Conservation (phyloP, 2,888 invertebrate species). For the Dynastes maya region DNA sequence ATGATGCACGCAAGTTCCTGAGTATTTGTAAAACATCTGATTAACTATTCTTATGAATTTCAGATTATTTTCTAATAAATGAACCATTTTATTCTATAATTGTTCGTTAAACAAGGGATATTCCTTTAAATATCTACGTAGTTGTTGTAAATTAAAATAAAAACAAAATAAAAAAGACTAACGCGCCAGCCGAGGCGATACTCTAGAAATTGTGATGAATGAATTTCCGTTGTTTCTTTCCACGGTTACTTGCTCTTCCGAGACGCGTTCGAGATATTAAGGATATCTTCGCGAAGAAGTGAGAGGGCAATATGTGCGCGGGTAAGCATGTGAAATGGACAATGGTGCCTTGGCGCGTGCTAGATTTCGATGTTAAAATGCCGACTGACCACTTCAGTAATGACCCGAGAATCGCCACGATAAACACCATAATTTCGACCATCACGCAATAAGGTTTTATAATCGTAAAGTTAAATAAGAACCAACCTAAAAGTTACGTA, state of each 20-base stretch:
- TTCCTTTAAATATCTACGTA: too few species aligned
- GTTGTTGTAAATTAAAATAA: background rate
- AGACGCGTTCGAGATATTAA: constrained; percentile 57
- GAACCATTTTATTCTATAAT: too few species aligned
- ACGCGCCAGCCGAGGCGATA: background rate
- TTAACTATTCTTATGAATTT: too few species aligned
- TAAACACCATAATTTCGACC: background rate
- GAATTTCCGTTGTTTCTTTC: constrained; percentile 63
- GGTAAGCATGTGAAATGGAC: constrained; percentile 36
- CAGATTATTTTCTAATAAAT: too few species aligned
- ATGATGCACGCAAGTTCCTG: background rate
- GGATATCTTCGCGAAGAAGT: constrained; percentile 56
- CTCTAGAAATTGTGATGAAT: constrained; percentile 64
- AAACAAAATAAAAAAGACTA: background rate
- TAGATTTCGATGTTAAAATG: constrained; percentile 51
- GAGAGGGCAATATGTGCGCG: background rate
- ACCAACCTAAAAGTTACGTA: too few species aligned
- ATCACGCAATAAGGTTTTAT: background rate
- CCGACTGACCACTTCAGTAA: constrained; percentile 20
- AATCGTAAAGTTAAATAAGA: too few species aligned
- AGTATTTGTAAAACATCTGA: too few species aligned
- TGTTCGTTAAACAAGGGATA: too few species aligned
- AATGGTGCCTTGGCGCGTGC: constrained; percentile 63
- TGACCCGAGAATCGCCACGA: background rate
- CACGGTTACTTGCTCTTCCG: constrained; percentile 64